These are phyloP conservation scores for Procavia capensis DNA, from an alignment of 2,113 vertebrate species.

Conservation along the genomic window DNA sequence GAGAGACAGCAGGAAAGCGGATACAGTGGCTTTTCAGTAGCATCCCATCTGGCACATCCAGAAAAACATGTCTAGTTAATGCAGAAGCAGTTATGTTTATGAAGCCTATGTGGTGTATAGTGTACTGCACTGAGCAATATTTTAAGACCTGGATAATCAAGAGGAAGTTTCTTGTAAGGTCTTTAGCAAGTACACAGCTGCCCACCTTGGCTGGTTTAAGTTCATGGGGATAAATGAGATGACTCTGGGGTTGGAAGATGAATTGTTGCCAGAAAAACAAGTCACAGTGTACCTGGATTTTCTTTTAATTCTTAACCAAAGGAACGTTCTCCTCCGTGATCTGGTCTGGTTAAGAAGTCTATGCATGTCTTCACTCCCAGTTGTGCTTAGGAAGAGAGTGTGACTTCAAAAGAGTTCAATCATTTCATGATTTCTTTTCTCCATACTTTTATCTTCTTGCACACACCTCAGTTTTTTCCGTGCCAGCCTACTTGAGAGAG, in stretches of 20 bases:
- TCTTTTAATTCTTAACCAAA: not conserved
- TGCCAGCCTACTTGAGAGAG: not conserved
- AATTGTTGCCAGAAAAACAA: not conserved
- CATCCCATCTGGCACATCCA: not conserved
- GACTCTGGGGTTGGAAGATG: not conserved
- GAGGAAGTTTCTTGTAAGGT: not conserved
- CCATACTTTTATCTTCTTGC: not conserved
- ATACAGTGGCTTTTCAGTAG: not conserved
- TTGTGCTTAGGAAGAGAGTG: not conserved
- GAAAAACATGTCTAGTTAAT: not conserved
- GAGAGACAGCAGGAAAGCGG: rapidly evolving
- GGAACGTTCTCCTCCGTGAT: not conserved
- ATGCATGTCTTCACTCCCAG: not conserved
- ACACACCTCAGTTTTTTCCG: not conserved
- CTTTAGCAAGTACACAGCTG: not conserved
- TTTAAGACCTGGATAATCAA: rapidly evolving
- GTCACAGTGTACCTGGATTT: not conserved
- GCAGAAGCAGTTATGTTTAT: rapidly evolving
- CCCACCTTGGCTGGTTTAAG: not conserved
- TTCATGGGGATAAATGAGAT: rapidly evolving
- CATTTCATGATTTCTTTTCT: not conserved
- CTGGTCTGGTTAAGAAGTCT: not conserved
- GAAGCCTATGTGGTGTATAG: rapidly evolving
- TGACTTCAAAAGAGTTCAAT: not conserved
- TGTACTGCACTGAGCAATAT: rapidly evolving